phyloP scores from a whole-genome alignment of 2,888 invertebrate species.

The Eledone cirrhosa region DNA sequence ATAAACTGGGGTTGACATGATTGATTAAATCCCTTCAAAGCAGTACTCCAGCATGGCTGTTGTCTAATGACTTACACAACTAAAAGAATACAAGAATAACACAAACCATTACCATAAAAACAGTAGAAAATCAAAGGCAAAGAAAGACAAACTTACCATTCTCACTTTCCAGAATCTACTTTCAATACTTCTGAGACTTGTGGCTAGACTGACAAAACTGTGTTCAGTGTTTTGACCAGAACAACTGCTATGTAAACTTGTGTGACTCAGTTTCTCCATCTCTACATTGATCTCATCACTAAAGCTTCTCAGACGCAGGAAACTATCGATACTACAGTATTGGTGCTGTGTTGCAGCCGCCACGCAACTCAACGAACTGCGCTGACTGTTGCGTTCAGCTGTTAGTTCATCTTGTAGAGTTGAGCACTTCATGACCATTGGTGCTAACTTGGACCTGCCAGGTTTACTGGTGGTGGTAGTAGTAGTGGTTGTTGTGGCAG shows the following conservation, averaged over 20 bases:
- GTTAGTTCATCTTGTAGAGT: not conserved
- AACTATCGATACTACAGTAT: constrained; percentile 5
- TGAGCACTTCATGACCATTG: too few relatives aligned
- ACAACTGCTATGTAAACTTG: not conserved
- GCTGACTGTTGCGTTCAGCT: not conserved
- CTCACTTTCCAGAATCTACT: constrained; percentile 16
- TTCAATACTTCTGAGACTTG: not conserved
- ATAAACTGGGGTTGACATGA: too few relatives aligned
- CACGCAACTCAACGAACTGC: not conserved
- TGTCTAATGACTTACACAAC: too few relatives aligned
- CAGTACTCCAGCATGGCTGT: too few relatives aligned
- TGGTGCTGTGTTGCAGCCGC: not conserved
- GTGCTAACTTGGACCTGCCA: not conserved
- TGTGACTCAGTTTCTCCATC: not conserved
- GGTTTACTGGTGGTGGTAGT: not conserved
- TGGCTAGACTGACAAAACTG: constrained; percentile 14
- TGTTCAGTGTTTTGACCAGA: constrained; percentile 6
- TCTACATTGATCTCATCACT: not conserved
- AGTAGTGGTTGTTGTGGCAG: not conserved
- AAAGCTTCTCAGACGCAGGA: not conserved
- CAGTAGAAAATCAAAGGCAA: too few relatives aligned
- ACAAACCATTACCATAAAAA: too few relatives aligned
- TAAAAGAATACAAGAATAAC: too few relatives aligned
- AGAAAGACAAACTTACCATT: not conserved
- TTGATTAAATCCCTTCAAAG: too few relatives aligned